These are phyloP conservation scores for Eurytoma californica DNA, from an alignment of 2,888 invertebrate species.

Conservation along the genomic window DNA sequence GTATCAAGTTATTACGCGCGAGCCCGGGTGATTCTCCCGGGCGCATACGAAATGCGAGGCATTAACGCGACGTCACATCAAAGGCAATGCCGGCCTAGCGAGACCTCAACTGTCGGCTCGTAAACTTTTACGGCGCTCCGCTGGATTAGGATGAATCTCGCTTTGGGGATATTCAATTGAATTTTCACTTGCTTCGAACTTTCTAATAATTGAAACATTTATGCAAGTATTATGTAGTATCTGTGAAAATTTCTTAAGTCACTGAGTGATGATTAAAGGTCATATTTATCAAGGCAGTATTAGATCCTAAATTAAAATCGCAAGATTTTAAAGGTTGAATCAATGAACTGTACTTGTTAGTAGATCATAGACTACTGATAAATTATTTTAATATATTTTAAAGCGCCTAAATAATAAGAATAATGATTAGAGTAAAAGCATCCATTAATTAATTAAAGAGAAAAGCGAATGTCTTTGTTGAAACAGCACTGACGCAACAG, in stretches of 20 bases:
- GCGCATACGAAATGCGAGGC: background rate
- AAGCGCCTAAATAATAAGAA: no score
- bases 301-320: no score
- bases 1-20: conserved; percentile 11
- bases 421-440: background rate
- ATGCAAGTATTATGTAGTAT: background rate
- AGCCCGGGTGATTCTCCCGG: background rate
- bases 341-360: no score
- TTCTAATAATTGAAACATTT: background rate
- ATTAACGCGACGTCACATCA: background rate
- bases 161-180: no score
- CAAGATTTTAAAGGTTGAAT: no score
- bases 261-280: no score
- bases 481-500: conserved; percentile 24
- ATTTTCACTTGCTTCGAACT: no score
- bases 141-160: background rate
- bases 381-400: no score
- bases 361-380: no score
- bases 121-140: background rate
- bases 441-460: background rate
- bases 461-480: background rate
- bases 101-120: background rate
- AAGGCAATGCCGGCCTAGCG: background rate
- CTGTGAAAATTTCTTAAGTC: background rate
- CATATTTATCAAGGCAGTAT: no score